Base-by-base conservation (phyloP, 2,888 invertebrate species). In the Apamea crenata region DNA sequence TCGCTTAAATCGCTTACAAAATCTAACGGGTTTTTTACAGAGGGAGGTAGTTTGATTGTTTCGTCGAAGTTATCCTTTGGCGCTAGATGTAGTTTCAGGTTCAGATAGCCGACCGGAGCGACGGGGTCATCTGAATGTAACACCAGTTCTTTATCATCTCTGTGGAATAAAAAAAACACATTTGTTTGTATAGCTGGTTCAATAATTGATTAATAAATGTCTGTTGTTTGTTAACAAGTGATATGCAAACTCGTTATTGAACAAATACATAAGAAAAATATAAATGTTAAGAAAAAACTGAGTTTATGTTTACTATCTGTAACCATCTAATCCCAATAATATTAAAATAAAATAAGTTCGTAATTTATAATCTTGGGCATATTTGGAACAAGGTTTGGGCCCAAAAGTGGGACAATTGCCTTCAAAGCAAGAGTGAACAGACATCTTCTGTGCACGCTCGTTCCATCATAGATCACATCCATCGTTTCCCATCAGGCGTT, bases 71-170 rank as follows among this genome's bases (percentile, higher is more conserved):
- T 96, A 36, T 97, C 96, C 95, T 98, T 98, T 75, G 97, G 93
- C 95, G 98, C 98, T 91, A 99, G 97, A 91, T 98, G 98, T 84
- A 99, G 95, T 95, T 98, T 98, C 89, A 99, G 98, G 95, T 98
- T 99, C 80, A 99, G 97, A 95, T 99, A 99, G 56, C 99, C 99
- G 76, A 99, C 99, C 14, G 99, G 99, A 50, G 99, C 99, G 92
- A 99, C 98, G 4, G 98, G 98, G 97, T 99, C 99, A 91, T 99
- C 98, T 40, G 99, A 98, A 94, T 99, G 99, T 88, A 99, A 97
- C 80, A 99, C 98, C 91, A 98, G 97, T 97, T 99, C 99, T 90
- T 98, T 98, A 91, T 98, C 98, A 95, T 99, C 98, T 93, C 99
- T 99, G 96, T 79, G 2, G 68, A 50, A 44, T 18, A 0, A 25